These are phyloP conservation scores for Halcyon malimbica DNA, from an alignment of 2,113 vertebrate genomes.

Conservation along the genomic window DNA sequence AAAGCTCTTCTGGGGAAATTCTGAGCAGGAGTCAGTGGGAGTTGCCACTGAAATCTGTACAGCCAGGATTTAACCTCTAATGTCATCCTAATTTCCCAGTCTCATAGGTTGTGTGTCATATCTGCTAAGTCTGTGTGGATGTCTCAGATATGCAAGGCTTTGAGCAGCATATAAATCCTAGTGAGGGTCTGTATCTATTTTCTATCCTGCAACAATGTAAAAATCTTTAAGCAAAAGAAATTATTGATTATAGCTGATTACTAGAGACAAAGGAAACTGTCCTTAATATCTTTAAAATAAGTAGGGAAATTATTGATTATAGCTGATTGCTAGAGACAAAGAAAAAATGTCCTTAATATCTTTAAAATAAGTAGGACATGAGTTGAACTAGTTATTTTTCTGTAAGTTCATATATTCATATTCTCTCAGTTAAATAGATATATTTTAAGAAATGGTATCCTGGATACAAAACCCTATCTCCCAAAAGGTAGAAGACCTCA, in stretches of 20 bases:
- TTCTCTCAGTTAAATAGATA: background rate
- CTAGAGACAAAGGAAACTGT: background rate
- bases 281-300: background rate
- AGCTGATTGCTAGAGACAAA: background rate
- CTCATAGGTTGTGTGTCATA: background rate
- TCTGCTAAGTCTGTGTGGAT: background rate
- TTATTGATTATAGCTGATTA: background rate
- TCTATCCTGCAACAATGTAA: background rate
- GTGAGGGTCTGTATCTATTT: background rate
- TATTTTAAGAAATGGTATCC: constrained; percentile 27
- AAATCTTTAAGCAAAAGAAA: background rate
- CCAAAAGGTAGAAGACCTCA: background rate
- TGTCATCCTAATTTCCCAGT: background rate
- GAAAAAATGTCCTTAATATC: background rate
- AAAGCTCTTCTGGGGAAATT: background rate
- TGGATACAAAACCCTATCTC: constrained; percentile 15
- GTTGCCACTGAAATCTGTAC: background rate
- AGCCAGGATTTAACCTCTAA: background rate
- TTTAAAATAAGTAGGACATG: background rate
- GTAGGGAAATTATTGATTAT: background rate
- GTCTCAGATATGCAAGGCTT: background rate
- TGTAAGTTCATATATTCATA: background rate
- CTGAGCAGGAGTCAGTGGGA: background rate
- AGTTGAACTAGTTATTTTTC: background rate
- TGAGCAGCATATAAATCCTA: background rate